phyloP scores from a whole-genome alignment of 2,888 invertebrate species.

The Ichneumoninae sp. region DNA sequence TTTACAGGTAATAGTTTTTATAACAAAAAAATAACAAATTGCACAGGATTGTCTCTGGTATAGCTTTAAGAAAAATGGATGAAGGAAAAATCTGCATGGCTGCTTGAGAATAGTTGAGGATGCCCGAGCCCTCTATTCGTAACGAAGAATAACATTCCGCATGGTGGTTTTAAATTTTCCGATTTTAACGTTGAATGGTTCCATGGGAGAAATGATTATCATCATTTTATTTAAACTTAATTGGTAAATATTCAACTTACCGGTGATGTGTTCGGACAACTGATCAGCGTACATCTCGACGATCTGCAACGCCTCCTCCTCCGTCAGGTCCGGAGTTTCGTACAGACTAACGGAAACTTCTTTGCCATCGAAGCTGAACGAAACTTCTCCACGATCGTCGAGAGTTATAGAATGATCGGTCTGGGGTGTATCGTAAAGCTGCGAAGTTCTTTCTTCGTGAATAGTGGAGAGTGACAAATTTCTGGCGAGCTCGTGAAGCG shows the following conservation, averaged over 20 bases:
- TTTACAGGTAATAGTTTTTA: too few relatives aligned
- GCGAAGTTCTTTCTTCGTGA: conserved; percentile 95
- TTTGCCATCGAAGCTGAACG: conserved; percentile 96
- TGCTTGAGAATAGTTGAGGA: too few relatives aligned
- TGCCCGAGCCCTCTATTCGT: too few relatives aligned
- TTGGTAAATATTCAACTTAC: conserved; percentile 78
- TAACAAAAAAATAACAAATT: too few relatives aligned
- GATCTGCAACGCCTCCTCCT: conserved; percentile 95
- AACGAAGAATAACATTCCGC: too few relatives aligned
- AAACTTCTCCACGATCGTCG: conserved; percentile 94
- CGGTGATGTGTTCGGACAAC: conserved; percentile 93
- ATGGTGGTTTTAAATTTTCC: too few relatives aligned
- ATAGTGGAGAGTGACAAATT: conserved; percentile 95
- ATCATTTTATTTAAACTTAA: not conserved
- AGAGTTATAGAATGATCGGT: conserved; percentile 89
- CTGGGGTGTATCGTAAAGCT: conserved; percentile 93
- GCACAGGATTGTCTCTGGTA: too few relatives aligned
- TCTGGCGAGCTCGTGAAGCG: conserved; percentile 86
- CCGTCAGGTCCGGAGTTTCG: conserved; percentile 96
- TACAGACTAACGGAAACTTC: conserved; percentile 96
- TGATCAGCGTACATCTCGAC: conserved; percentile 98
- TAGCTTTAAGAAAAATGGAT: too few relatives aligned
- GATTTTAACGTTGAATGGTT: too few relatives aligned
- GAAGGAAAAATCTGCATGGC: too few relatives aligned
- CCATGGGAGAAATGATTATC: not conserved